phyloP scores from a whole-genome alignment of 30 jellyfish, hydroid and myxozoan species.

The Sanderia malayensis region DNA sequence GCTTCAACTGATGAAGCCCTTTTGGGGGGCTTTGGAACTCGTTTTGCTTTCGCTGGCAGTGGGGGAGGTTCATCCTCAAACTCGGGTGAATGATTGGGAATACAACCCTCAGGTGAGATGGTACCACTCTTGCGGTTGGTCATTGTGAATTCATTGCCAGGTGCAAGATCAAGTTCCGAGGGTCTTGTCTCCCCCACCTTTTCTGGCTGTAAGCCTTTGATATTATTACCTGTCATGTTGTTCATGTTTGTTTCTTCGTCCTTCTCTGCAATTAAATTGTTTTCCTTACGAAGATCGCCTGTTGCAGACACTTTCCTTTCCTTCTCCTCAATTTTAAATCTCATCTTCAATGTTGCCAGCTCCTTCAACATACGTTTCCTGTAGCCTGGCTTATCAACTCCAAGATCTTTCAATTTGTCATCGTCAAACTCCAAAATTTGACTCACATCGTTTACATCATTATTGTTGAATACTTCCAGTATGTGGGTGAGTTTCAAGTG shows the following conservation, averaged over 20 bases:
- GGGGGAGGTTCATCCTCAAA: constrained; percentile 22
- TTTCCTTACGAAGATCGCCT: neutral
- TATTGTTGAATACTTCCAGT: constrained; percentile 11
- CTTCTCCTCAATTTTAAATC: constrained; percentile 9
- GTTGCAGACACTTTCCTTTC: neutral
- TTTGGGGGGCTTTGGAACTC: constrained; percentile 36
- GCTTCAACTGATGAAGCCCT: constrained; percentile 1
- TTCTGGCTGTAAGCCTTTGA: neutral
- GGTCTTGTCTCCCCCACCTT: neutral
- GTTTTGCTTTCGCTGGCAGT: constrained; percentile 22
- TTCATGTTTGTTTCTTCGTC: neutral
- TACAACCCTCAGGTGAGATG: neutral
- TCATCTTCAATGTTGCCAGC: constrained; percentile 34
- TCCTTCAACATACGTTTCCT: constrained; percentile 69
- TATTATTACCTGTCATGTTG: neutral
- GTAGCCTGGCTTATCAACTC: constrained; percentile 80
- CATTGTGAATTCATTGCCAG: neutral
- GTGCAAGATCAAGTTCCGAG: neutral
- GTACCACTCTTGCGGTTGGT: neutral
- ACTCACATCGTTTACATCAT: constrained; percentile 26
- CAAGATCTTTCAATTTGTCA: constrained; percentile 40
- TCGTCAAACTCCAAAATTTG: constrained; percentile 33
- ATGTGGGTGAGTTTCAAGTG: constrained; percentile 38
- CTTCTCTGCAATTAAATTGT: neutral
- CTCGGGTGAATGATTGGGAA: neutral